Percentiles rank a stretch among this genome's conserved stretches.
phyloP scores from a whole-genome alignment of 2,888 invertebrate genomes.

The Chromoteleia sp. region DNA sequence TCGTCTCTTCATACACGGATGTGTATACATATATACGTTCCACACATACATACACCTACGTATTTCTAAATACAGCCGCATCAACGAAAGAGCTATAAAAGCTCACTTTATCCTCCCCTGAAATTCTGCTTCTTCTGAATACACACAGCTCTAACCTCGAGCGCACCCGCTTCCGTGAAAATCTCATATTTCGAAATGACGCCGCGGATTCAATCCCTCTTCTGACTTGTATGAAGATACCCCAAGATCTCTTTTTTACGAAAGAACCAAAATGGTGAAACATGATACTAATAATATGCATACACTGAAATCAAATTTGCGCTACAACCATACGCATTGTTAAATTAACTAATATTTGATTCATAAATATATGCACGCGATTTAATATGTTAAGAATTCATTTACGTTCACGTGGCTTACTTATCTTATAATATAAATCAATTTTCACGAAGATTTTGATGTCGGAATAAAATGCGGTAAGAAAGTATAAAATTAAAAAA shows the following conservation, averaged over 20 bases:
- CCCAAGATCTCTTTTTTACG: constrained; percentile 50
- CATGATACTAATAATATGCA: constrained; percentile 48
- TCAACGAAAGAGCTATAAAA: constrained; percentile 69
- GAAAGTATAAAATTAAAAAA: constrained; percentile 20
- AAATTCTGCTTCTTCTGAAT: constrained; percentile 73
- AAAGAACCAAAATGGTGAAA: constrained; percentile 46
- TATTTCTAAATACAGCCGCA: constrained; percentile 60
- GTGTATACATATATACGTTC: constrained; percentile 40
- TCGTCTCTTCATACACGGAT: constrained; percentile 70
- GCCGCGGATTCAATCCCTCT: constrained; percentile 77
- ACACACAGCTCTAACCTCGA: constrained; percentile 70
- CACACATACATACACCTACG: constrained; percentile 32
- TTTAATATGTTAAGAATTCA: no score
- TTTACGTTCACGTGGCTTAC: no score
- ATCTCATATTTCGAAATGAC: constrained; percentile 83
- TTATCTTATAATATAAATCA: no score
- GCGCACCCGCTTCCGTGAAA: constrained; percentile 74
- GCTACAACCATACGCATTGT: no score
- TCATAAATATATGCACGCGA: no score
- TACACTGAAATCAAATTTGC: neutral
- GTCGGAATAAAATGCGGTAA: no score
- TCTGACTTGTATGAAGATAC: constrained; percentile 66
- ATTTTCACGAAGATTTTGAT: no score
- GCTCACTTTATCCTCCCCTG: constrained; percentile 74
- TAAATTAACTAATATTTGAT: no score